phyloP scores from a whole-genome alignment of 1,140 invertebrate genomes.

The Phocides pigmalion region DNA sequence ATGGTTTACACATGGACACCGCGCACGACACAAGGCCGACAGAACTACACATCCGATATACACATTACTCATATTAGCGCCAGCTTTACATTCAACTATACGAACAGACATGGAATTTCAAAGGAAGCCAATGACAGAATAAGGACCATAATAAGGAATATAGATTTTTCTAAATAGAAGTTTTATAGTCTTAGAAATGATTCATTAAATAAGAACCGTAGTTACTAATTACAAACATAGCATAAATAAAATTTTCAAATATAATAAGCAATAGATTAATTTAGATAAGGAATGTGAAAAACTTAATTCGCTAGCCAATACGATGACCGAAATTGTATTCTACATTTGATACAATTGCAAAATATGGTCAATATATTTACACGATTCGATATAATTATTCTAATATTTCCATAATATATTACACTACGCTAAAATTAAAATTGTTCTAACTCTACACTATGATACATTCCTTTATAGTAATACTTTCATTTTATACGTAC shows the following conservation, averaged over 20 bases:
- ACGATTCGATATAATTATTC: conserved; percentile 27
- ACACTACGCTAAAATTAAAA: conserved; percentile 40
- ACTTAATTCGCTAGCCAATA: conserved; percentile 1
- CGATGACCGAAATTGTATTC: conserved; percentile 30
- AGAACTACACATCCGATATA: conserved; percentile 5
- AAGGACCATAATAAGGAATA: background rate
- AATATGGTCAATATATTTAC: conserved; percentile 30
- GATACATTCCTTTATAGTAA: conserved; percentile 58
- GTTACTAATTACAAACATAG: background rate
- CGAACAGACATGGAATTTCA: background rate
- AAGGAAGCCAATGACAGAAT: background rate
- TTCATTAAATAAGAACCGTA: background rate
- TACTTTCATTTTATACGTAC: conserved; percentile 65
- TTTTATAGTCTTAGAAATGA: too few relatives aligned
- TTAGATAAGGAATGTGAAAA: conserved; percentile 30
- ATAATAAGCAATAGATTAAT: conserved; percentile 13
- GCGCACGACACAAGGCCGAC: conserved; percentile 17
- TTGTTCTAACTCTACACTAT: conserved; percentile 41
- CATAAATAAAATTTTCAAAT: conserved; percentile 4
- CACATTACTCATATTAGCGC: conserved; percentile 5
- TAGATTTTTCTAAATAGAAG: too few relatives aligned
- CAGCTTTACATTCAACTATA: conserved; percentile 1
- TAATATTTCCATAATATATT: conserved; percentile 32
- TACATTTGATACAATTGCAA: conserved; percentile 36
- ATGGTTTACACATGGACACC: conserved; percentile 10